Evolutionary conservation across 1,140 invertebrate species (phyloP), one percentile per base, ranked within the genome.

Genomic region (Bombus confusus): DNA sequence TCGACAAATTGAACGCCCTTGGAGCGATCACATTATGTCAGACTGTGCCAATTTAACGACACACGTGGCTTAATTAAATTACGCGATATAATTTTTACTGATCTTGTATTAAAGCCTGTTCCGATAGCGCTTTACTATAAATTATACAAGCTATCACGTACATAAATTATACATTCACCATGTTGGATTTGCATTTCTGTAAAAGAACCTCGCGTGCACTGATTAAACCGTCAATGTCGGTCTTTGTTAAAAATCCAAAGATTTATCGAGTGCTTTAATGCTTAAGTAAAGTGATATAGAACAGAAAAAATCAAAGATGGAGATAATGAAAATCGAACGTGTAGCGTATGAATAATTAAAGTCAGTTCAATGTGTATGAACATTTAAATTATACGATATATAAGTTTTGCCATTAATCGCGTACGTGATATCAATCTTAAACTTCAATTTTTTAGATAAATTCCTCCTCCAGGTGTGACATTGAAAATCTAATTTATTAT

Each of bases 81-180:
- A 83, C 59, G 18, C 39, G 81, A 68, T 77, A 68, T 76, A 76
- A 76, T 77, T 83, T 57, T 43, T 43, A 52, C 43, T 12, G 73
- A 83, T 83, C 62, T 57, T 77, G n/a, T 83, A 62, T 62, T 76
- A 68, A 9, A 31, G 81, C 81, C 62, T 52, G 73, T 83, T 68
- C 22, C 73, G 72, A 76, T 74, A 64, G 41, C 68, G 73, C 43
- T n/a, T 43, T 9, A 31, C 25, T 34, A 41, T 77, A 83, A 52
- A 76, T 83, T 83, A 83, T n/a, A n/a, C 62, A 43, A 68, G 41
- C 66, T 68, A 83, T 83, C 80, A 28, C 64, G 25, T 57, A 66
- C 43, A 83, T 83, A 83, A 83, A 83, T 83, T 83, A 83, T 57
- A 68, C 43, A 18, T 68, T 52, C 81, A n/a, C 28, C 43, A 34